Evolutionary conservation across 2,797 vertebrate genomes (phyloP), one percentile per base, ranked within the genome.

Genomic region (Gorsachius magnificus): DNA sequence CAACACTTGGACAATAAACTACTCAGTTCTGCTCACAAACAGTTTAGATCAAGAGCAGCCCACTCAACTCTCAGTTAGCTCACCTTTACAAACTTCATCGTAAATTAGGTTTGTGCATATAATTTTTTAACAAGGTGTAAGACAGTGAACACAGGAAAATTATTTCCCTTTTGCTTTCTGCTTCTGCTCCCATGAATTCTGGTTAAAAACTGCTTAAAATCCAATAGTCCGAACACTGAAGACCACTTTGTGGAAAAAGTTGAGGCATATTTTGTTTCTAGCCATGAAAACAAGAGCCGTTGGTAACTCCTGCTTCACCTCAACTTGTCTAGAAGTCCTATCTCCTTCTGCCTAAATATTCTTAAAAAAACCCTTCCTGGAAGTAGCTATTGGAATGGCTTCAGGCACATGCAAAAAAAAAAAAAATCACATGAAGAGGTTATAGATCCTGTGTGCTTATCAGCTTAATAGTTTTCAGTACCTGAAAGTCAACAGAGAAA

Each of bases 41-140:
- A 70, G 51, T 2, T 46, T 3, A 79, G 46, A 12, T 10, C 41
- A 43, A 43, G 41, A 43, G 41, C 3, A 16, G 41, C 41, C 16
- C 4, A 43, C 41, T 3, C 41, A 43, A 16, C 41, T 54, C 29
- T 11, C 54, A 9, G 3, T 14, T 7, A 54, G 36, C 51, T 89
- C 58, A 45, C 20, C 57, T 19, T 38, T 6, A n/a, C 13, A 36
- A 66, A 31, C 13, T 6, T 20, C 38, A 7, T 0, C 13, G 56
- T 4, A 4, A 46, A 26, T 46, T 21, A 38, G 4, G 7, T 3
- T 12, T 8, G 35, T 24, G 21, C 1, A 18, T 0, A 17, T 22
- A 17, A 9, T 38, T 43, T 76, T 45, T 35, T n/a, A 56, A 29
- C 38, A 15, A 56, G 51, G 46, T 46, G 2, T n/a, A 58, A 74